A percentile compares a stretch with the other conserved stretches of the same genome.
Evolutionary conservation across 2,888 invertebrate genomes (phyloP).

Genomic region (Mimumesa dahlbomi): DNA sequence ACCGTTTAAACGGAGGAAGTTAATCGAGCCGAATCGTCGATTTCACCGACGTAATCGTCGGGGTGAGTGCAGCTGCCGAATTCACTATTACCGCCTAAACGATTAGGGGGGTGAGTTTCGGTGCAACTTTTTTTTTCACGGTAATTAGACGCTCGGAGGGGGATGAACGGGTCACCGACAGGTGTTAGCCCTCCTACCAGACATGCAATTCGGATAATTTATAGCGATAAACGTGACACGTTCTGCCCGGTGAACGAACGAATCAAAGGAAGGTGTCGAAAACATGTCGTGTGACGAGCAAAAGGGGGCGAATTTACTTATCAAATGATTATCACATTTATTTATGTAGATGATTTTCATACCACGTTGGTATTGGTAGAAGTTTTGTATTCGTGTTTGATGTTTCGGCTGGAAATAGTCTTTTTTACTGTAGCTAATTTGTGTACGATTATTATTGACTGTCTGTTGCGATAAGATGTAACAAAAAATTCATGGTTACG

Average conservation of each 20-base stretch:
- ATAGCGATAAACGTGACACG: constrained; percentile 30
- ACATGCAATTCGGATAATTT: constrained; percentile 34
- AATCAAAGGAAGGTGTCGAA: neutral
- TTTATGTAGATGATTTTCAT: too few relatives aligned
- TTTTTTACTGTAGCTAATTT: too few relatives aligned
- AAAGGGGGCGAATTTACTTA: too few relatives aligned
- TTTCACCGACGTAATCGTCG: constrained; percentile 58
- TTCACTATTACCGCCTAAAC: constrained; percentile 43
- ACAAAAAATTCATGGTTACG: too few relatives aligned
- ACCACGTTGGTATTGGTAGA: too few relatives aligned
- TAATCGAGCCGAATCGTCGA: constrained; percentile 70
- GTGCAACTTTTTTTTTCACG: constrained; percentile 47
- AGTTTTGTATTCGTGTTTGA: too few relatives aligned
- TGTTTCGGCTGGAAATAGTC: too few relatives aligned
- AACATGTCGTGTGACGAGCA: neutral
- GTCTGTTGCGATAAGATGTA: too few relatives aligned
- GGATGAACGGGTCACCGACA: constrained; percentile 47
- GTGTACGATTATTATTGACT: too few relatives aligned
- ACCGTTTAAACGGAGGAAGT: constrained; percentile 74
- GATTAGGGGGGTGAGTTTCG: constrained; percentile 46
- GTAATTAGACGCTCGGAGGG: constrained; percentile 46
- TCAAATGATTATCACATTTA: too few relatives aligned
- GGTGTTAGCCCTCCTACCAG: constrained; percentile 45
- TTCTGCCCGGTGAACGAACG: neutral
- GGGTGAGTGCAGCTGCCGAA: constrained; percentile 58